Conservation (phyloP, 2,797 vertebrate genomes). For the Limosa lapponica region DNA sequence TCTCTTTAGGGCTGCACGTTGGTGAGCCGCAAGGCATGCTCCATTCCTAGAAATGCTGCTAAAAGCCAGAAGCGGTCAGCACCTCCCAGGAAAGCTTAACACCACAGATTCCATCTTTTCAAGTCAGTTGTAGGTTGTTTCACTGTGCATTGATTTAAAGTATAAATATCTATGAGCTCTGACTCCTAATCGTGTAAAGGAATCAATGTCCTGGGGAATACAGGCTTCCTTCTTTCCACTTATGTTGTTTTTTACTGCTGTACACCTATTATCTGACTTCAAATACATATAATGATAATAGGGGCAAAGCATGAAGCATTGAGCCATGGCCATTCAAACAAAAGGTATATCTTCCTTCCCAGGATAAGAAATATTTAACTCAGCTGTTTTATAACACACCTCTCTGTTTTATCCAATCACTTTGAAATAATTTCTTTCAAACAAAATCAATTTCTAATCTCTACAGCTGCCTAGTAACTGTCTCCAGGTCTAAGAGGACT, state of each 20-base stretch:
- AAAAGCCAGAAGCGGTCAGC: background rate
- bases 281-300: background rate
- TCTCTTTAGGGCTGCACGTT: background rate
- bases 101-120: background rate
- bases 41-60: background rate
- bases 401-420: background rate
- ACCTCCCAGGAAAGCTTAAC: background rate
- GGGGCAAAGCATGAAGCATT: background rate
- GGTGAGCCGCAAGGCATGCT: rapidly evolving
- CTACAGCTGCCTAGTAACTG: background rate
- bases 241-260: rapidly evolving
- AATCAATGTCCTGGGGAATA: background rate
- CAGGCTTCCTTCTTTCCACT: background rate
- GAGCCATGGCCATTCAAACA: background rate
- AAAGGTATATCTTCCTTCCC: background rate
- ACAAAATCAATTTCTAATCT: constrained; percentile 17
- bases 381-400: background rate
- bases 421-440: background rate
- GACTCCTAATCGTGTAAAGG: background rate
- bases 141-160: background rate
- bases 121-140: background rate
- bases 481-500: background rate
- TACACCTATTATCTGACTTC: background rate
- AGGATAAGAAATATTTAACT: background rate
- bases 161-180: background rate